Evolutionary conservation across 2,888 invertebrate genomes (phyloP).

Genomic region (Rhaphigaster nebulosa): DNA sequence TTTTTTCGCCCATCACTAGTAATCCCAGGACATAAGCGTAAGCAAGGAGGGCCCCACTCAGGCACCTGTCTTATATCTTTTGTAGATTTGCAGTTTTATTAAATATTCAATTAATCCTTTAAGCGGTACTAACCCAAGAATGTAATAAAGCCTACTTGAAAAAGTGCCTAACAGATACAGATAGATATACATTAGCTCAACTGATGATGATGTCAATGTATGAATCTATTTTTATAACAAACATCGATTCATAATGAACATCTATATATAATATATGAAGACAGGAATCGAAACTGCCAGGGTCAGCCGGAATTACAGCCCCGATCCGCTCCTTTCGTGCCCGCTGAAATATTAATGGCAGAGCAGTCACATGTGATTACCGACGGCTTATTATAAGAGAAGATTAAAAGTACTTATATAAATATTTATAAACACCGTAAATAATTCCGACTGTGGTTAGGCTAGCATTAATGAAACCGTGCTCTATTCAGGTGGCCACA

Average conservation of each 20-base stretch:
- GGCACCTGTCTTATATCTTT: too few species aligned
- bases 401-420: slow-evolving; percentile 27
- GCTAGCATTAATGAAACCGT: neutral
- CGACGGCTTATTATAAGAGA: slow-evolving; percentile 26
- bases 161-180: neutral
- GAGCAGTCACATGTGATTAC: slow-evolving; percentile 33
- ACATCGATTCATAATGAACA: neutral
- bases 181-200: neutral
- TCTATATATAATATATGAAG: neutral
- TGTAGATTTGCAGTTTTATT: too few species aligned
- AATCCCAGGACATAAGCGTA: too few species aligned
- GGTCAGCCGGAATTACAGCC: slow-evolving; percentile 8
- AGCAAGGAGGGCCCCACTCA: too few species aligned
- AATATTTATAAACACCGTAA: neutral
- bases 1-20: too few species aligned
- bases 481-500: neutral
- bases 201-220: neutral
- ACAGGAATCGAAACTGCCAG: slow-evolving; percentile 12
- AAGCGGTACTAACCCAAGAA: too few species aligned
- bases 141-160: neutral
- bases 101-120: too few species aligned
- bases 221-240: neutral
- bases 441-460: slow-evolving; percentile 15
- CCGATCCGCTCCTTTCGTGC: neutral
- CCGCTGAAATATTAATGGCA: neutral